A percentile compares a stretch with the other conserved stretches of the same genome.
Conservation (phyloP, 2,113 vertebrate species). For the Eulemur rufifrons region DNA sequence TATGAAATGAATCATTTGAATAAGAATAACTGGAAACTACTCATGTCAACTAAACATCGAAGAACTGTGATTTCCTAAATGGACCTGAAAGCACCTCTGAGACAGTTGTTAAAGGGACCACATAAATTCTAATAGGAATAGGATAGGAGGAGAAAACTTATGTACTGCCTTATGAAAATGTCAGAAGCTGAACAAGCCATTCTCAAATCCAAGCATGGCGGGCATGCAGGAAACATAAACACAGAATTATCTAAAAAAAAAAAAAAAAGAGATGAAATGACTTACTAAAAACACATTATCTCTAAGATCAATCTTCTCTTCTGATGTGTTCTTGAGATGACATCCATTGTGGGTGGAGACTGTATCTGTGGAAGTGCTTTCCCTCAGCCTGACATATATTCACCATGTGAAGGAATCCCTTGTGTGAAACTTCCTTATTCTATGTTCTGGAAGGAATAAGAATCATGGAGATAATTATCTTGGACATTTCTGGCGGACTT, state of each 20-base stretch:
- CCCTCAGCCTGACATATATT: not conserved
- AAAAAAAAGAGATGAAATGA: not conserved
- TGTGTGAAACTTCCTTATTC: not conserved
- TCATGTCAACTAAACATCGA: not conserved
- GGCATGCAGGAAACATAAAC: not conserved
- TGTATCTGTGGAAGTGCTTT: not conserved
- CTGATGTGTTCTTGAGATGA: not conserved
- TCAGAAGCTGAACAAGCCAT: not conserved
- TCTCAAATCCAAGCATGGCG: not conserved
- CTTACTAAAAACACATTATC: not conserved
- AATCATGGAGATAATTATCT: not conserved
- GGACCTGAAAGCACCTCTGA: not conserved
- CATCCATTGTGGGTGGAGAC: not conserved
- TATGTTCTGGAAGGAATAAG: not conserved
- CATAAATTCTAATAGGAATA: not conserved
- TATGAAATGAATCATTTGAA: not conserved
- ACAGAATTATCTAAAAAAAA: not conserved
- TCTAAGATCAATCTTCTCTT: not conserved
- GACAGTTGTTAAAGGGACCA: not conserved
- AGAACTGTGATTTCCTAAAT: not conserved
- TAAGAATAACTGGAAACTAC: not conserved
- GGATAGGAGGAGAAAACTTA: not conserved
- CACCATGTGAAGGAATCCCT: not conserved
- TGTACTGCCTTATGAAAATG: not conserved
- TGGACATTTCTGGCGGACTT: not conserved